Base-by-base conservation (phyloP, 2,113 vertebrate species). In the Uria aalge region DNA sequence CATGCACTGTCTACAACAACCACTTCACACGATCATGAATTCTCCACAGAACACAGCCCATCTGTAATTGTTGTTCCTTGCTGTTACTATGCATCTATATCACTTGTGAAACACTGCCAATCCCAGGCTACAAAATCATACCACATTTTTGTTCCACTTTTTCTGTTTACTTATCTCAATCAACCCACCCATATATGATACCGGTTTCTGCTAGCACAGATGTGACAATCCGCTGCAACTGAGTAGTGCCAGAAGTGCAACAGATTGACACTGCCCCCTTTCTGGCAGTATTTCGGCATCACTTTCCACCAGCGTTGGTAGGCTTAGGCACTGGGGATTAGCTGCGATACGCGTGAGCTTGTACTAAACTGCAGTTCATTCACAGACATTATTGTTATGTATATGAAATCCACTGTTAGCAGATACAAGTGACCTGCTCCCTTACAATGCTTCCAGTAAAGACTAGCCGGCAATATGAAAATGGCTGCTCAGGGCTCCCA, bases 401-500 rank as follows among this genome's bases (percentile, higher is more conserved):
- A 7, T 12, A 14, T 62, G 41, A 91, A 88, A 87, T 32, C 27
- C 66, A 40, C 30, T 8, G 15, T 30, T 34, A 63, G 74, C 60
- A 77, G 76, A 73, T 6, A 40, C 2, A 38, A 59, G 66, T 0
- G 2, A 34, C 48, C 36, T 43, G 47, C 80, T 96, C 80, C 71
- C 34, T 75, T 29, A n/a, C 7, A 56, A 64, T 27, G 64, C 68
- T 90, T 57, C 62, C 57, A 40, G 47, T n/a, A 72, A 81, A 79
- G 36, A 8, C 18, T 40, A 2, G 71, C 50, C 13, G 1, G 71
- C 2, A 8, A 15, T 9, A 15, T 16, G 74, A 94, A 92, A 90
- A 95, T 85, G 85, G 92, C 94, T 94, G 87, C 93, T 73, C 71
- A 95, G 92, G 92, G 64, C 69, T 94, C 78, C 45, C 71, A n/a